Conservation (phyloP, 2,113 vertebrate species). For the Epinephelus lanceolatus region DNA sequence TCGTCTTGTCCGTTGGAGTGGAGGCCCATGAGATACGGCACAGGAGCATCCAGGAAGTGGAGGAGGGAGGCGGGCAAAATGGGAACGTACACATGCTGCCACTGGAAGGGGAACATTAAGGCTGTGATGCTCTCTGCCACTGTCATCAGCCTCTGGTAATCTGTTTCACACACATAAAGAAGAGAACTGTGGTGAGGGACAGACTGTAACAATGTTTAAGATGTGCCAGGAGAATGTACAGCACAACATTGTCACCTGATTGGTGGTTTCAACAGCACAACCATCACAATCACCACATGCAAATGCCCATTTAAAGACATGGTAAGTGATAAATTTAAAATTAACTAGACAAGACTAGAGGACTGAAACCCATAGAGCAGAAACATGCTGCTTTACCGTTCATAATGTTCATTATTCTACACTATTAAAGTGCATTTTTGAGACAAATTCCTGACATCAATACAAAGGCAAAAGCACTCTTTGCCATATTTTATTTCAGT, state of each 20-base stretch:
- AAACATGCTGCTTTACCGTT: not conserved
- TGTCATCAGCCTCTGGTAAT: slow-evolving; percentile 97
- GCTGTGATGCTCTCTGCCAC: slow-evolving; percentile 97
- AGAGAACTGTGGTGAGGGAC: not conserved
- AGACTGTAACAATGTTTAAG: not conserved
- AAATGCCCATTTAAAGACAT: not conserved
- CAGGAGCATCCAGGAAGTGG: slow-evolving; percentile 97
- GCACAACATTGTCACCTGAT: not conserved
- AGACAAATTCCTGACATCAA: not conserved
- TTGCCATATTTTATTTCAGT: not conserved
- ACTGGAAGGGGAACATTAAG: slow-evolving; percentile 96
- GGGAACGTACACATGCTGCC: slow-evolving; percentile 99
- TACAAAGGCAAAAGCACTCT: not conserved
- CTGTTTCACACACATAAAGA: slow-evolving; percentile 77
- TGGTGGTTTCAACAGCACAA: not conserved
- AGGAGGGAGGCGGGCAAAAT: slow-evolving; percentile 97
- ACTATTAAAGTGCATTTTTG: not conserved
- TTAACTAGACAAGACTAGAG: not conserved
- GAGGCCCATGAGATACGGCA: slow-evolving; percentile 98
- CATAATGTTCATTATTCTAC: not conserved
- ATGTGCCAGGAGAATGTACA: not conserved
- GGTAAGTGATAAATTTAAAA: not conserved
- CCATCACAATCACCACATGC: not conserved
- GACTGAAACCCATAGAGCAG: not conserved
- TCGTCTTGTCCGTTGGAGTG: slow-evolving; percentile 96